Base-by-base conservation (phyloP, 2,888 invertebrate genomes). In the Lordiphosa fenestrarum region DNA sequence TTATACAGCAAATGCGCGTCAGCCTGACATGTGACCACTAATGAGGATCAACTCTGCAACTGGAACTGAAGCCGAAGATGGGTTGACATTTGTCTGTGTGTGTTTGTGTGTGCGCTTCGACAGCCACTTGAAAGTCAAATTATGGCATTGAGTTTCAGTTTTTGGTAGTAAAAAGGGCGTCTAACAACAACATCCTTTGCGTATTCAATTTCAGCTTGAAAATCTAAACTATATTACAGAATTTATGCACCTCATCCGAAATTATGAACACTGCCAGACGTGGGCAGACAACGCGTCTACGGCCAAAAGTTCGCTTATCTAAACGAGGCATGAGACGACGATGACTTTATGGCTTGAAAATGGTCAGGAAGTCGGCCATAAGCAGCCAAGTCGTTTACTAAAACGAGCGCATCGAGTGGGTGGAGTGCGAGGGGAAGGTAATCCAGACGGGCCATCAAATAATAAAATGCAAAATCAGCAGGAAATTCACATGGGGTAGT, bases 21-120 rank as follows among this genome's bases (percentile, higher is more conserved):
- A 46, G 52, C 41, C 71, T 77, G 80, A 83, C 84, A 81, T 81
- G 77, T 83, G 84, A 77, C 80, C 80, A 81, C 84, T 83, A 81
- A 81, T 81, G 81, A 81, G 81, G 80, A 83, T 83, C 77, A 80
- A 74, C 83, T 73, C 53, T 44, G 54, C 65, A 25, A 30, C 30
- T 30, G 30, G 41, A 50, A 52, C 46, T 58, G 66, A 36, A 56
- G 63, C 41, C 46, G 63, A 13, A 36, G 19, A 54, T 54, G 54
- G 30, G 36, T 46, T 58, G 47, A 41, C 58, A 53, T 51, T 52
- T 35, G 10, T 51, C 10, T 36, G 15, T 51, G 21, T 38, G 30
- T 49, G 40, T 19, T 23, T 44, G 25, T 50, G 64, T 54, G 55
- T 60, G 41, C 52, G 37, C 57, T 47, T 53, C 62, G 61, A 44